Evolutionary conservation across 2,797 vertebrate genomes (phyloP).

Genomic region (Florisuga fusca): DNA sequence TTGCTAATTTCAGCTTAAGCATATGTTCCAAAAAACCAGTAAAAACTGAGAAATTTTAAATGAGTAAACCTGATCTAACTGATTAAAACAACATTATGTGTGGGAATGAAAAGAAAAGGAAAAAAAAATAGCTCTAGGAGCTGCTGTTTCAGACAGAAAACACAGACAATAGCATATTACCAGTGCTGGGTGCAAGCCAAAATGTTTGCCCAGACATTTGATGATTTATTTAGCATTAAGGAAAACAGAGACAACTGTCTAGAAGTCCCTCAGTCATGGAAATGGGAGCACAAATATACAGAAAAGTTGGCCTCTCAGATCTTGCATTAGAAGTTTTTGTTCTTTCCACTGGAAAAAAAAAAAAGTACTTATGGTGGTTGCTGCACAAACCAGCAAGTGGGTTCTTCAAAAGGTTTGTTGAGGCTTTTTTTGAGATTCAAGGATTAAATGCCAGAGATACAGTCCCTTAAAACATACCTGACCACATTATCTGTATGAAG

Average conservation of each 20-base stretch:
- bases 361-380: background rate
- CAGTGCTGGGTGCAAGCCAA: slow-evolving; percentile 15
- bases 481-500: background rate
- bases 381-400: background rate
- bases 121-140: background rate
- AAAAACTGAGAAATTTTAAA: background rate
- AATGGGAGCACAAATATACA: slow-evolving; percentile 3
- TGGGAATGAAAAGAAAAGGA: slow-evolving; percentile 38
- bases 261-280: slow-evolving; percentile 26
- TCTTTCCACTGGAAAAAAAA: background rate
- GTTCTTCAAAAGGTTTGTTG: background rate
- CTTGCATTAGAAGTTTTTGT: background rate
- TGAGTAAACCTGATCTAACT: background rate
- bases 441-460: background rate
- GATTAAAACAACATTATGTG: slow-evolving; percentile 27
- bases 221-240: slow-evolving; percentile 69
- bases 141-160: slow-evolving; percentile 60
- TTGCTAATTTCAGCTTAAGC: background rate
- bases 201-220: slow-evolving; percentile 46
- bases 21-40: background rate
- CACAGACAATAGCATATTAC: slow-evolving; percentile 52
- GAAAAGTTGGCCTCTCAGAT: background rate
- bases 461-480: background rate
- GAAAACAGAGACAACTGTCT: slow-evolving; percentile 58
- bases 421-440: background rate